These are phyloP conservation scores for Alectura lathami DNA, from an alignment of 2,113 vertebrate species.

Conservation along the genomic window DNA sequence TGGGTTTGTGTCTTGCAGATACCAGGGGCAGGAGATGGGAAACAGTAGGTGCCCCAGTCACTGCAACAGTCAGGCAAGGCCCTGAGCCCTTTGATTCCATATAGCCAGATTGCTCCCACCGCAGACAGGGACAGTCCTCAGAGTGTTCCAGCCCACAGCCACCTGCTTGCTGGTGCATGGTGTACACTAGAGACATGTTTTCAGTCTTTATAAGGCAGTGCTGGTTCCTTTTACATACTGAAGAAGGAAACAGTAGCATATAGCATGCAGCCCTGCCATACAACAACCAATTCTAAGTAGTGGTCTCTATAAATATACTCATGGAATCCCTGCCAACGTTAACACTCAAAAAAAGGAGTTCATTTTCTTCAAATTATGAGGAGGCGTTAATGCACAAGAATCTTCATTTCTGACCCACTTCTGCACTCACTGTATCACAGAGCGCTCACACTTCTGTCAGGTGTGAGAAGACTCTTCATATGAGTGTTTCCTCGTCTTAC, in stretches of 20 bases:
- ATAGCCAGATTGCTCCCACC: not conserved
- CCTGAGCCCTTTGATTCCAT: not conserved
- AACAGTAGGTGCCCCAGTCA: not conserved
- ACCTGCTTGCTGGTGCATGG: fast-evolving
- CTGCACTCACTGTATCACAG: not conserved
- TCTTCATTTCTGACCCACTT: not conserved
- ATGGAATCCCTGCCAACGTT: not conserved
- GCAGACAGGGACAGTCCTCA: not conserved
- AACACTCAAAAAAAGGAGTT: not conserved
- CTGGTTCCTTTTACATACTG: not conserved
- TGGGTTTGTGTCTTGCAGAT: not conserved
- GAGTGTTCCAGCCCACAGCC: not conserved
- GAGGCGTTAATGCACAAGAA: not conserved
- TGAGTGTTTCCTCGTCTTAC: not conserved
- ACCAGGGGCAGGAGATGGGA: not conserved
- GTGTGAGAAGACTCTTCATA: not conserved
- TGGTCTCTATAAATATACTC: not conserved
- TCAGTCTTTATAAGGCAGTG: not conserved
- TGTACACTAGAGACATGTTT: not conserved
- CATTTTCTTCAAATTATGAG: not conserved
- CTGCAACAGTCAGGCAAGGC: not conserved
- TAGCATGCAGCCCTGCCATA: not conserved
- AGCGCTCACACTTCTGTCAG: not conserved
- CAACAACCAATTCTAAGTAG: not conserved
- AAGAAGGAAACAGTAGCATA: not conserved